Base-by-base conservation (phyloP, 2,888 invertebrate species). In the Unio delphinus region DNA sequence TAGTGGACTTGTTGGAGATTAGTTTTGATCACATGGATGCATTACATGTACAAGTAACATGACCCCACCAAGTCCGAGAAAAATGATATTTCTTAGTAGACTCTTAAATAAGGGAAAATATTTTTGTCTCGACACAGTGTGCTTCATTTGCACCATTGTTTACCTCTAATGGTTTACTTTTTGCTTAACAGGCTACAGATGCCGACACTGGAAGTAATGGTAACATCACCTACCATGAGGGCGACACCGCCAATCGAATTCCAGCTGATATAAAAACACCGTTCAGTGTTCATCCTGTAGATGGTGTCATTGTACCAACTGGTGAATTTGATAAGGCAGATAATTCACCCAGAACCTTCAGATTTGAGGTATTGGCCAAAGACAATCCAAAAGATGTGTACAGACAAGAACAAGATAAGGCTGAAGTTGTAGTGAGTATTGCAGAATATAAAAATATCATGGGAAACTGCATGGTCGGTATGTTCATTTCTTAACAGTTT, bases 161-260 rank as follows among this genome's bases (percentile, higher is more conserved):
- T 45, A 45, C 45, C 15, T 45, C 45, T 45, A 15, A 45, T 45
- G 45, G 11, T 15, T 11, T 59, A 15, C 60, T 66, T 18, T 8
- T 59, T 64, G 72, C 69, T 5, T n/a, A 55, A 11, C 77, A 95
- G 92, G 97, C 97, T 0, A 93, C 93, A 79, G 97, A 98, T 90
- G 93, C 93, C 78, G 97, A 98, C 88, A 94, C 95, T 68, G 95
- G 95, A 0, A 93, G 94, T 76, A 95, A 93, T 88, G 96, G 96
- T 2, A 93, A 93, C 85, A 91, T 97, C 34, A 93, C 93, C 76
- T 97, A 95, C 78, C 79, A 81, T 18, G 79, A 90, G 15, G 83
- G 86, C 7, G 59, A 55, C 75, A 79, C 23, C 82, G 87, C 72
- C 79, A 85, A 71, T 17, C 64, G 89, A 92, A 89, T 85, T 95